phyloP scores from a whole-genome alignment of 2,888 invertebrate species.

The Tenthredo mesomela region DNA sequence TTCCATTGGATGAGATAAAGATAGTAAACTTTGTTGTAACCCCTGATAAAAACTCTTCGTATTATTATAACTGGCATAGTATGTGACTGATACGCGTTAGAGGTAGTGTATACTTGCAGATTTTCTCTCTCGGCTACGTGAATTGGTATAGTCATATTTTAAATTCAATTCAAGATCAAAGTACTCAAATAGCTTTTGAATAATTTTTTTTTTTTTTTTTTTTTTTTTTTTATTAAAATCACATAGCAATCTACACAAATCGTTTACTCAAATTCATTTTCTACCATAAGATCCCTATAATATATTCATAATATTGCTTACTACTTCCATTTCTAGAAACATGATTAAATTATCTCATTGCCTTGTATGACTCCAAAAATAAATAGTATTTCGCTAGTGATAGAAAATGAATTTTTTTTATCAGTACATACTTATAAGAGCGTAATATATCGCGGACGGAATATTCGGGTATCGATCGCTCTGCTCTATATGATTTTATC shows the following conservation, averaged over 20 bases:
- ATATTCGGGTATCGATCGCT: not conserved
- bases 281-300: too few species aligned
- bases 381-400: not conserved
- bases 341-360: not conserved
- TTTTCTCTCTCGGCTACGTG: not conserved
- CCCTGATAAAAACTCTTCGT: not conserved
- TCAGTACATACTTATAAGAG: not conserved
- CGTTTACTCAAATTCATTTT: too few species aligned
- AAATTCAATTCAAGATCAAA: too few species aligned
- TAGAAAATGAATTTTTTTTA: not conserved
- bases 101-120: not conserved
- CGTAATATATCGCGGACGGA: not conserved
- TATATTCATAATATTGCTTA: too few species aligned
- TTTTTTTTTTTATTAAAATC: too few species aligned
- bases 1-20: conserved; percentile 27
- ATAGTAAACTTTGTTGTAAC: conserved; percentile 9
- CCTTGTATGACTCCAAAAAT: not conserved
- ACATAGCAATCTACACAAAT: too few species aligned
- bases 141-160: too few species aligned
- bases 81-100: not conserved
- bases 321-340: not conserved
- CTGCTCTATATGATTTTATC: not conserved
- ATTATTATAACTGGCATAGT: not conserved
- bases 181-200: too few species aligned
- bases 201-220: too few species aligned